These are phyloP conservation scores for Pachyseris speciosa DNA, from an alignment of 64 coral and sea anemone species.

Conservation along the genomic window DNA sequence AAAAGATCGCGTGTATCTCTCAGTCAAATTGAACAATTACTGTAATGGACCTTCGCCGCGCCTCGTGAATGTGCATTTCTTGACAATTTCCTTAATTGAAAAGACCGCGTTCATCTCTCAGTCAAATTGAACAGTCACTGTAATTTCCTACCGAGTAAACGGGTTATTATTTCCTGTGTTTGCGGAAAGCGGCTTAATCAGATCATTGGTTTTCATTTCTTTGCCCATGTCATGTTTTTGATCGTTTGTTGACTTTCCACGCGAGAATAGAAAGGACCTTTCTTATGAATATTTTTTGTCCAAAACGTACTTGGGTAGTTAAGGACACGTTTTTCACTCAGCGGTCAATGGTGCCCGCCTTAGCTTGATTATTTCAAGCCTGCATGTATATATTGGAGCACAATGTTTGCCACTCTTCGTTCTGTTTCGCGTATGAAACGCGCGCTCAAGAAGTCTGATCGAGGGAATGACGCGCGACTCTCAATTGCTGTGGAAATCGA, in stretches of 20 bases:
- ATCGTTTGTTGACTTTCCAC: constrained; percentile 40
- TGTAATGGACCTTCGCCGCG: not conserved
- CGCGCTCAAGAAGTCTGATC: constrained; percentile 62
- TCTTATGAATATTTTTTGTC: not conserved
- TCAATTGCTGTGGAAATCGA: constrained; percentile 51
- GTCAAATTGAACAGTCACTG: not conserved
- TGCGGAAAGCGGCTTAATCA: constrained; percentile 3
- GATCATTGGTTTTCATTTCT: constrained; percentile 7
- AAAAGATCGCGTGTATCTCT: not conserved
- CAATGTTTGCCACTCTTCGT: constrained; percentile 91
- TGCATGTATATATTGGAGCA: not conserved
- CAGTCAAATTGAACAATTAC: not conserved
- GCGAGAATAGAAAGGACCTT: not conserved
- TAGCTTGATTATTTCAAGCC: not conserved
- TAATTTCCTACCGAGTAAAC: not conserved
- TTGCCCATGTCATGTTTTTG: not conserved
- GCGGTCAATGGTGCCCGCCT: not conserved
- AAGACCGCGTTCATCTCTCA: not conserved
- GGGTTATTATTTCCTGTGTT: constrained; percentile 4
- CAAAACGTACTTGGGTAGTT: constrained; percentile 46
- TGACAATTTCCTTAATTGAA: constrained; percentile 13
- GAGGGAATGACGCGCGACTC: not conserved
- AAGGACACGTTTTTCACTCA: not conserved
- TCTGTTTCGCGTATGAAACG: constrained; percentile 94
- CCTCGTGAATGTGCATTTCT: not conserved